Evolutionary conservation across 2,797 vertebrate species (phyloP), one percentile per base, ranked within the genome.

Genomic region (Anguilla obscura): DNA sequence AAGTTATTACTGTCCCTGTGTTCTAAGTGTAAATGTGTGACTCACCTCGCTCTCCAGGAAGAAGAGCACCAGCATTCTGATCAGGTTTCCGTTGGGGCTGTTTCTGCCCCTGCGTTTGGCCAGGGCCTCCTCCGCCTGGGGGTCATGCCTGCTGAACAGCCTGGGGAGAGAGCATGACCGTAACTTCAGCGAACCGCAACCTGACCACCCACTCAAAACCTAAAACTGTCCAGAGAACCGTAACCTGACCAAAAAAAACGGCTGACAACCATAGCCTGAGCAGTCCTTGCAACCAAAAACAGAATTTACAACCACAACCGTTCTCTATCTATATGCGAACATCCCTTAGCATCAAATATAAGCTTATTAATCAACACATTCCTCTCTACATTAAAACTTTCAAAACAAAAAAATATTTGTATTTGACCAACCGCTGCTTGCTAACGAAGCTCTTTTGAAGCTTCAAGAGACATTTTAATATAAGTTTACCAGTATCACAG

Each of bases 31-130:
- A 36, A 27, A 6, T 66, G 33, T 84, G 63, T 79, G 83, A 84
- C 87, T 96, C 96, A 99, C 98, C 97, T 99, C 98, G 90, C 98
- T 99, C 96, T 99, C 98, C 93, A 99, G 96, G 92, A 99, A 99
- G 95, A 99, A 99, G 91, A 99, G 98, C 92, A 99, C 98, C 92
- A 99, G 95, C 98, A 99, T 99, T 91, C 98, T 97, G 93, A 99
- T 97, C 91, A 99, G 98, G 90, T 99, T 99, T 88, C 98, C 98
- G 80, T 99, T 99, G 84, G 98, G 98, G 92, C 98, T 99, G 93
- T 98, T 99, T 89, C 98, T 95, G 86, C 98, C 98, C 89, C 98
- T 96, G 89, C 98, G 97, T 93, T 99, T 99, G 83, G 98, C 98
- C 94, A 99, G 95, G 33, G 98, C 98, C 92, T 99, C 98, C 91